Conservation (phyloP, 2,888 invertebrate species). For the Selenia dentaria region DNA sequence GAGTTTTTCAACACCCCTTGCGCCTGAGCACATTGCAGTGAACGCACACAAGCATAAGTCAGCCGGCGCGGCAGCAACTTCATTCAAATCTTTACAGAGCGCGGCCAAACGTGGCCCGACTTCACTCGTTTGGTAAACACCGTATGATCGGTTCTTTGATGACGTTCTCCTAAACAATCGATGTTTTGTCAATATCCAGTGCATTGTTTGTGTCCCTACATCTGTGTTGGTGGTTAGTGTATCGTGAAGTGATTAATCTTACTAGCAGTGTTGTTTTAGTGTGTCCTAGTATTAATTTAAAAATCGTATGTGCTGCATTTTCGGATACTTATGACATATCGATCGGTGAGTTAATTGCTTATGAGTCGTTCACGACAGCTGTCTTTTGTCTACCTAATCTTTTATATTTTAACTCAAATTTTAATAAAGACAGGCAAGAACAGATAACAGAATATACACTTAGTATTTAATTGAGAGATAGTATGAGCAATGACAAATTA, state of each 20-base stretch:
- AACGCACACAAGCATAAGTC: conserved; percentile 50
- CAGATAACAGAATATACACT: too few species aligned
- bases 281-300: conserved; percentile 25
- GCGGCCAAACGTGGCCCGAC: conserved; percentile 48
- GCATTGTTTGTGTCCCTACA: conserved; percentile 42
- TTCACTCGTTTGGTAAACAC: conserved; percentile 65
- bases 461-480: too few species aligned
- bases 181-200: conserved; percentile 73
- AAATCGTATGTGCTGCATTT: conserved; percentile 12
- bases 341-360: conserved; percentile 25
- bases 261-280: conserved; percentile 43
- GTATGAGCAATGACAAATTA: too few species aligned
- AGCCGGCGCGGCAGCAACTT: conserved; percentile 65
- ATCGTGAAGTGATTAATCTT: conserved; percentile 30
- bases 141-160: conserved; percentile 67
- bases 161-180: conserved; percentile 69
- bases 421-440: too few species aligned
- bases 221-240: conserved; percentile 36
- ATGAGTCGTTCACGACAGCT: conserved; percentile 20
- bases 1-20: conserved; percentile 44
- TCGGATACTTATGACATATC: conserved; percentile 11
- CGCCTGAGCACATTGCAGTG: conserved; percentile 39
- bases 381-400: conserved; percentile 6
- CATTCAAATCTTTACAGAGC: conserved; percentile 62
- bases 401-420: too few species aligned